Base-by-base conservation (phyloP, 2,797 vertebrate genomes). In the Linurgus olivaceus region DNA sequence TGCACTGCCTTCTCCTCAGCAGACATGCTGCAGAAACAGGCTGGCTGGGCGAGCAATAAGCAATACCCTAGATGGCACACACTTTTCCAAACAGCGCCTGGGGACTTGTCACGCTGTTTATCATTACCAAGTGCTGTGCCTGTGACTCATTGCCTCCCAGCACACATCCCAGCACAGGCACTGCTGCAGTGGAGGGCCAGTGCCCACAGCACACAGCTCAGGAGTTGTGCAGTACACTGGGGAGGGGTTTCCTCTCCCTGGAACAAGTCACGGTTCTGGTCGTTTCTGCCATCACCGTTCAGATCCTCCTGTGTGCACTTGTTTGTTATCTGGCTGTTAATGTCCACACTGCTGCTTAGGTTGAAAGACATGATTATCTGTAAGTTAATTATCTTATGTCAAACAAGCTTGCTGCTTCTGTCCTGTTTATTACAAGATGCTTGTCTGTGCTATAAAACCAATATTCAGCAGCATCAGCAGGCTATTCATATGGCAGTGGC, bases 21-120 rank as follows among this genome's bases (percentile, higher is more conserved):
- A 62, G 92, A 83, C 1, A 3, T 50, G 91, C 77, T 78, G 66
- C 47, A 85, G 81, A 45, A 82, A 65, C 37, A 54, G 74, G 58
- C 47, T 87, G 68, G 68, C 86, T 71, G 45, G 94, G 88, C 86
- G 83, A 72, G 70, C 52, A 77, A 86, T 55, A 86, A 97, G 94
- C 37, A 77, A 82, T 50, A 66, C 91, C 52, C 80, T 47, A 8
- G 93, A 82, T 57, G 72, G 47, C 28, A 63, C 8, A 54, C 23
- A 25, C 57, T 65, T 85, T 63, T 91, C 86, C 61, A 80, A 93
- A n/a, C 19, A 65, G 89, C 11, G 18, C 79, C 84, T 9, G 13
- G 91, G 51, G 93, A 96, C 15, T 52, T 88, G 81, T 58, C 84
- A 77, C 5, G 9, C 59, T 96, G 92, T 88, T 96, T 93, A 73